phyloP scores from a whole-genome alignment of 2,113 vertebrate species.

The Cyanoramphus novaezelandiae region DNA sequence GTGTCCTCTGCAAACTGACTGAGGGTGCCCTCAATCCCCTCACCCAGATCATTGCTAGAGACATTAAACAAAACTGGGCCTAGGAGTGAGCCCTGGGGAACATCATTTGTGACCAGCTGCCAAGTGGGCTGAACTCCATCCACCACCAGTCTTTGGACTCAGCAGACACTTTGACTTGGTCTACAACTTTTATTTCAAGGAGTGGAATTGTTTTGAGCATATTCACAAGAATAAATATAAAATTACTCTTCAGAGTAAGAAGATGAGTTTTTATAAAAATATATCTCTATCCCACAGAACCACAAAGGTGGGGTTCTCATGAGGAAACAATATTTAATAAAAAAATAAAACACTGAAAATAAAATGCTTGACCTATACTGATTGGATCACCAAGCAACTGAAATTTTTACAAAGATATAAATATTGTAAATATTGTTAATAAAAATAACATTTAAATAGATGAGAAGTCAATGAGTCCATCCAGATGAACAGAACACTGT shows the following conservation, averaged over 20 bases:
- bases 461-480: background rate
- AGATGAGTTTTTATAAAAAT: constrained; percentile 54
- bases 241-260: constrained; percentile 56
- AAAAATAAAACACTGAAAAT: constrained; percentile 68
- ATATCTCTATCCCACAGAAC: constrained; percentile 43
- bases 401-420: constrained; percentile 58
- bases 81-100: background rate
- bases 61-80: fast-evolving
- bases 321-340: constrained; percentile 41
- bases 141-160: background rate
- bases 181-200: constrained; percentile 50
- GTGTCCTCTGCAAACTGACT: background rate
- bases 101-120: background rate
- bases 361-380: constrained; percentile 66
- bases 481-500: background rate
- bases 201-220: constrained; percentile 10
- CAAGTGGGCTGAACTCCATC: background rate
- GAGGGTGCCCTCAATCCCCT: background rate
- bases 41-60: background rate
- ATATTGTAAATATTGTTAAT: constrained; percentile 69
- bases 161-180: background rate
- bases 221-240: constrained; percentile 70
- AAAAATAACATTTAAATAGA: constrained; percentile 71
- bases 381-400: constrained; percentile 45
- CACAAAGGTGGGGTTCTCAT: background rate